These are phyloP conservation scores for Phylloscopus trochilus DNA, from an alignment of 2,113 vertebrate species.

Conservation along the genomic window DNA sequence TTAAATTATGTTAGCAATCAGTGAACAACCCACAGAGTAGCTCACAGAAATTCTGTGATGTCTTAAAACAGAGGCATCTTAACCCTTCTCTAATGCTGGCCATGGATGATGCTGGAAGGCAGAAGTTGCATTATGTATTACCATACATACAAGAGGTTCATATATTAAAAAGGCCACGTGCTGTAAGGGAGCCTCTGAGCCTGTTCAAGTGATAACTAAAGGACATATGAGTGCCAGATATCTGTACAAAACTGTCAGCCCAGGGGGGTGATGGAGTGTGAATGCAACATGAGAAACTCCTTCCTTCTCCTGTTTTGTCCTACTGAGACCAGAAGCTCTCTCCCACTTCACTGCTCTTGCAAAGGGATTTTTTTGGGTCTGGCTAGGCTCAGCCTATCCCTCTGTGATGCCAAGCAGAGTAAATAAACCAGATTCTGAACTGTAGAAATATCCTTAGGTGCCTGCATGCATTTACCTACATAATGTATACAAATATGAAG, in stretches of 20 bases:
- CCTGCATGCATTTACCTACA: background rate
- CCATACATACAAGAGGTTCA: background rate
- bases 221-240: background rate
- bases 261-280: background rate
- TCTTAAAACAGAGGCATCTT: background rate
- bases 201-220: background rate
- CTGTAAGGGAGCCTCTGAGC: background rate
- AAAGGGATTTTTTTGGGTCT: background rate
- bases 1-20: constrained; percentile 45
- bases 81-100: background rate
- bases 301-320: background rate
- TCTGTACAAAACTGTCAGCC: background rate
- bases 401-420: background rate
- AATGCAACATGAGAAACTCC: background rate
- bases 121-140: background rate
- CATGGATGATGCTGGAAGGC: background rate
- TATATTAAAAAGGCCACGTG: background rate
- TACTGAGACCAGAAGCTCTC: background rate
- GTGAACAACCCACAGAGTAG: constrained; percentile 16
- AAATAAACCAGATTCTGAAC: background rate
- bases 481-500: background rate
- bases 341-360: background rate
- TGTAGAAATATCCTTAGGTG: background rate
- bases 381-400: background rate
- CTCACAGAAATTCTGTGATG: background rate